Percentiles rank a stretch among this genome's conserved stretches.
Evolutionary conservation across 2,888 invertebrate species (phyloP).

Genomic region (Tenthredo notha): DNA sequence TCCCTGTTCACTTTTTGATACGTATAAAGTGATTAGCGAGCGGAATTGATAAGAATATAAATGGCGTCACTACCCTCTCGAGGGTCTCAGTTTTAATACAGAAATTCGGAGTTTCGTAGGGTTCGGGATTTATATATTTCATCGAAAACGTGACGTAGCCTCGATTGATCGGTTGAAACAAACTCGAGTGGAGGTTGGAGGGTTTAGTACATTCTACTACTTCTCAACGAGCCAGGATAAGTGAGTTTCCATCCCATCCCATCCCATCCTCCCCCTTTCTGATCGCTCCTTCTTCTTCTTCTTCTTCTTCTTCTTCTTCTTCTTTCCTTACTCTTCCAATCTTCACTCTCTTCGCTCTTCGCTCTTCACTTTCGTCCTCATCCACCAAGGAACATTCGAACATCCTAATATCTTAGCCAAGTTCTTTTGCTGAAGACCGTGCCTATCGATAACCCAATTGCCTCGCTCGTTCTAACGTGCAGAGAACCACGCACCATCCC

Average conservation of each 20-base stretch:
- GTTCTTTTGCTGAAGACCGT: constrained; percentile 33
- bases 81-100: background rate
- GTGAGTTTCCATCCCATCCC: constrained; percentile 44
- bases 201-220: constrained; percentile 37
- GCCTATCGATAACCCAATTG: constrained; percentile 49
- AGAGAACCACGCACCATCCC: constrained; percentile 24
- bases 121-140: constrained; percentile 6
- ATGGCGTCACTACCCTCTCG: background rate
- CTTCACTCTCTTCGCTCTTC: background rate
- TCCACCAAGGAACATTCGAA: constrained; percentile 19
- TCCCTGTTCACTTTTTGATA: background rate
- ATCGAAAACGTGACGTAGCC: constrained; percentile 42
- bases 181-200: constrained; percentile 20
- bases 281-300: background rate
- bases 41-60: background rate
- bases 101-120: background rate
- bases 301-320: too few relatives aligned
- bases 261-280: background rate
- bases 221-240: constrained; percentile 43
- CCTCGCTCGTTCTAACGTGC: constrained; percentile 23
- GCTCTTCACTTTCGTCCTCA: background rate
- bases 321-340: background rate
- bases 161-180: constrained; percentile 43
- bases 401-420: constrained; percentile 16
- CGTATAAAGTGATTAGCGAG: background rate